Percentiles rank a stretch among this genome's conserved stretches.
Conservation (phyloP, 2,888 invertebrate species). For the Pachymerium ferrugineum region DNA sequence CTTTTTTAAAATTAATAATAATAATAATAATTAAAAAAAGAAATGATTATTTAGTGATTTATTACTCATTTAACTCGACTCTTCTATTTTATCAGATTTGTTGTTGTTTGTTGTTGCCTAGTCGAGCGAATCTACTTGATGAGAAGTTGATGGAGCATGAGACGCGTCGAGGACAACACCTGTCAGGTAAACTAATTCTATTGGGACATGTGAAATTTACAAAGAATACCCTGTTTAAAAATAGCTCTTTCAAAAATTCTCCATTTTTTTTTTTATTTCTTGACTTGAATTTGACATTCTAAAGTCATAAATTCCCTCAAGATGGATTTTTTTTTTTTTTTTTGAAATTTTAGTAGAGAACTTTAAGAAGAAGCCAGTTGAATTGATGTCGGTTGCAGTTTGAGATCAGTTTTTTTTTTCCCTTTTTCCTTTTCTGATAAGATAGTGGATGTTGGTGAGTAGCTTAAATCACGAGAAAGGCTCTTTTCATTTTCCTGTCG, state of each 20-base stretch:
- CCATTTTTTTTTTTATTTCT: neutral
- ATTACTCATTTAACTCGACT: too few species aligned
- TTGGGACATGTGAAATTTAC: too few species aligned
- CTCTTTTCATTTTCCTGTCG: constrained; percentile 5
- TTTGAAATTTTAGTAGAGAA: neutral
- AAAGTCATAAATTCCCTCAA: neutral
- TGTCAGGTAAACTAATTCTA: constrained; percentile 9
- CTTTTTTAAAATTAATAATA: neutral
- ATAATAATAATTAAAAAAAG: neutral
- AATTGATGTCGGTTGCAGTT: constrained; percentile 10
- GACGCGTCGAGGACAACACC: constrained; percentile 2
- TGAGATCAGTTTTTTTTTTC: constrained; percentile 6
- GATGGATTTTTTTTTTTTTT: neutral
- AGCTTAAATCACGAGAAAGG: neutral
- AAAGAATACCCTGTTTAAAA: neutral
- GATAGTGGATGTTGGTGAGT: constrained; percentile 18
- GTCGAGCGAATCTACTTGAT: neutral
- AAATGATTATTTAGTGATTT: neutral
- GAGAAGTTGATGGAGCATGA: neutral
- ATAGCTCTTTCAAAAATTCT: neutral
- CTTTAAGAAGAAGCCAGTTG: too few species aligned
- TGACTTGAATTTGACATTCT: neutral
- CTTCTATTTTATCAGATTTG: neutral
- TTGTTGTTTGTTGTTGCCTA: neutral
- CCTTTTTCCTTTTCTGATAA: neutral